Evolutionary conservation across 2,888 invertebrate species (phyloP), one percentile per base, ranked within the genome.

Genomic region (Mimachlamys varia): DNA sequence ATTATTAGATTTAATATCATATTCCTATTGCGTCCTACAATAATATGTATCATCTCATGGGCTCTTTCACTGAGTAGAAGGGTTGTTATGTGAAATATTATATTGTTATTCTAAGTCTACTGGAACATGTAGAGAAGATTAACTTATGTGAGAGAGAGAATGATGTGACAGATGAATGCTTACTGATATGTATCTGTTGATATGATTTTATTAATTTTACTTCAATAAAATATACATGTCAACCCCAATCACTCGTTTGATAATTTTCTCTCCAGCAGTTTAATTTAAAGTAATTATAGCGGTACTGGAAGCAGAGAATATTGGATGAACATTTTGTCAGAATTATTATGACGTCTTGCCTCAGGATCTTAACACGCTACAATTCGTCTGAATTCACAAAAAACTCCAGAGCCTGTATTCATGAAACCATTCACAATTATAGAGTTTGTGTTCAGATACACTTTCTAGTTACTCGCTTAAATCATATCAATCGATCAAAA

Each of bases 171-270:
- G 33, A 33, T 33, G 76, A 76, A 15, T 33, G 27, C 4, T 76
- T 27, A 33, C 22, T 33, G 76, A 27, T 76, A 33, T 33, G 76
- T 76, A 76, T 22, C 7, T 76, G 76, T 76, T 76, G 76, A 76
- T 76, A 76, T 76, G 76, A 76, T 76, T 76, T 76, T 76, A 76
- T 76, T 76, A 76, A 76, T 76, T 76, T 76, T 76, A 76, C 76
- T 76, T 76, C 76, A 76, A 76, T 76, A 76, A 76, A 76, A 76
- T 76, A 76, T 76, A 76, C 76, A 76, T 76, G 76, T 76, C 76
- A 76, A 76, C 22, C 76, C 76, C 76, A 76, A 33, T 33, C 33
- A 33, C 22, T 76, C 5, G 33, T 76, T 33, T 76, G 3, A 17
- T 33, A 12, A 13, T 76, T 76, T 22, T 10, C n/a, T 58, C 1